Base-by-base conservation (phyloP, 2,888 invertebrate genomes). In the Ennomos quercinarius region DNA sequence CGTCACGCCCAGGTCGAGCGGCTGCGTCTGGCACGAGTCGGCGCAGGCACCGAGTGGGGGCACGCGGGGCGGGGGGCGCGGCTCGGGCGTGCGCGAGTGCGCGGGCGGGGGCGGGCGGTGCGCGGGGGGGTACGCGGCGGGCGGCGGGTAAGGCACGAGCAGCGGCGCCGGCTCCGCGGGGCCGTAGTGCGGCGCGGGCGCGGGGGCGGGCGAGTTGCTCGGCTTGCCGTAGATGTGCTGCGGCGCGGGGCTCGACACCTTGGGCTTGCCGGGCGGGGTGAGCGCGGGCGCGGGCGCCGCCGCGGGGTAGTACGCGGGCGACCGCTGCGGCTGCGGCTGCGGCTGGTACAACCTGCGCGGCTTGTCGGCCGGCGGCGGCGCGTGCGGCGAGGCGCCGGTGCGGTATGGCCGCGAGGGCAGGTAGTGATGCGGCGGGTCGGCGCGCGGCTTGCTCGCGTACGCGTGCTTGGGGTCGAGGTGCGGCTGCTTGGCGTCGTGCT, bases 211-310 rank as follows among this genome's bases (percentile, higher is more conserved):
- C 80, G 76, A 93, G 81, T 77, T 90, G 81, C 82, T 88, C 76
- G 77, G 91, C 74, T 96, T 96, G 47, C 95, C 95, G 80, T 96
- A 96, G 63, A 96, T 95, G 77, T 95, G 95, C 51, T 95, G 95
- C 45, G 96, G 96, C 56, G 96, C 96, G 0, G 96, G 96, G 78
- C 96, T 96, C 73, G 96, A 96, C 45, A 96, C 96, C 87, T 95
- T 95, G 12, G 94, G 94, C 73, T 94, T 95, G 43, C 89, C 87
- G 51, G 91, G 93, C 45, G 92, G 89, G n/a, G 61, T 57, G 87
- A 83, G 60, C n/a, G 61, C 57, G 87, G 83, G 60, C 59, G 61
- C 49, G 45, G 56, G 60, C 49, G 55, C 47, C 6, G 60, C 48
- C 42, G 56, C 17, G 11, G 61, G 36, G 68, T 93, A 92, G 71